Base-by-base conservation (phyloP, 2,113 vertebrate genomes). In the Chloebia gouldiae region DNA sequence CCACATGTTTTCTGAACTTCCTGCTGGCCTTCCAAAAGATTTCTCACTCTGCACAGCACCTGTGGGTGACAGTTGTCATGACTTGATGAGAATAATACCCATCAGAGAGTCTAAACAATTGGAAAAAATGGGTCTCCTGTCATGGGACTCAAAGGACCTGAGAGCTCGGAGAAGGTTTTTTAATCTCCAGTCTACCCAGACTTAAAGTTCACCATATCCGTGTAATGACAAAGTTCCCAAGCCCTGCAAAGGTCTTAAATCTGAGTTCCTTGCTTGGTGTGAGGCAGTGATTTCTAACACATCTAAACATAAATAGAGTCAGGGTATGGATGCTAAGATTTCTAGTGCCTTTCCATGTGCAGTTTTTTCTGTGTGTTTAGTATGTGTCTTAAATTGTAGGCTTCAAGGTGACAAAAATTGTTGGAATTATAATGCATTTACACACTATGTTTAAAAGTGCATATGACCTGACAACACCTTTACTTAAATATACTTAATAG, bases 251-350 rank as follows among this genome's bases (percentile, higher is more conserved):
- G 16, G 15, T 25, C 28, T 63, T 42, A 56, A 88, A 60, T 66
- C 33, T 15, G 14, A 77, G 25, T 73, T 85, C 73, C 21, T 75
- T 75, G 10, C 27, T 56, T 57, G 20, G 6, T 65, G 15, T 69
- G 13, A 39, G 10, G 13, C 27, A 53, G 25, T 1, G 0, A 9
- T 33, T 88, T 81, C 51, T 73, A 57, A 47, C 1, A 1, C 9
- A 53, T 28, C 15, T 82, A 51, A 77, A 59, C 35, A 50, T 20
- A 13, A 42, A 11, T 10, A 35, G 21, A 77, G 11, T 42, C 23
- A 42, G 49, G 15, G 13, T 68, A 13, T 28, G 40, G 7, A 28
- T 54, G 16, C 7, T 39, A 64, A 12, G 11, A 53, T 63, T 83
- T 79, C 42, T 35, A 35, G 13, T 25, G 28, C 12, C 9, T 42